These are phyloP conservation scores for Lithophane leautieri DNA, from an alignment of 2,888 invertebrate genomes.

Conservation along the genomic window DNA sequence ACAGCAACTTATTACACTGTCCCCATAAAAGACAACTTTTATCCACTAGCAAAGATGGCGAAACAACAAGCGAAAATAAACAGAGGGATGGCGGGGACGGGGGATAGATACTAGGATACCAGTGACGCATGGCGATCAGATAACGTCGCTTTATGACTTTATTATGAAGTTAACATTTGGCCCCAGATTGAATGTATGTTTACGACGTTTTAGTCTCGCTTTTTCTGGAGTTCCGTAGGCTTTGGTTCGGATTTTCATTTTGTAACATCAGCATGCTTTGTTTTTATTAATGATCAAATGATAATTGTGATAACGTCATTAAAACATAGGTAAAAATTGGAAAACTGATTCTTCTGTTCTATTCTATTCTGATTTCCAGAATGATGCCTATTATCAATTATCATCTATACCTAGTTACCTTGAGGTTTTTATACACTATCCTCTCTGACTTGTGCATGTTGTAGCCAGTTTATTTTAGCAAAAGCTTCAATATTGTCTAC, in stretches of 20 bases:
- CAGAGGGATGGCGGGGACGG: slow-evolving; percentile 30
- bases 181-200: slow-evolving; percentile 68
- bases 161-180: slow-evolving; percentile 74
- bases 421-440: background rate
- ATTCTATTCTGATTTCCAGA: too few species aligned
- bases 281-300: background rate
- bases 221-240: slow-evolving; percentile 58
- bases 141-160: slow-evolving; percentile 77
- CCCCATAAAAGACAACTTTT: slow-evolving; percentile 53
- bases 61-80: slow-evolving; percentile 63
- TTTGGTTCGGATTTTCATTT: background rate
- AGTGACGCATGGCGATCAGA: slow-evolving; percentile 78
- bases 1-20: slow-evolving; percentile 54
- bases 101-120: slow-evolving; percentile 63
- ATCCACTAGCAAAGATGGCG: slow-evolving; percentile 40
- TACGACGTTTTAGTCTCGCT: slow-evolving; percentile 62
- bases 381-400: background rate
- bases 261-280: background rate
- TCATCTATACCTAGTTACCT: background rate
- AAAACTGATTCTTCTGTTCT: too few species aligned
- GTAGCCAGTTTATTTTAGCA: background rate
- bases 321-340: background rate
- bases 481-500: background rate
- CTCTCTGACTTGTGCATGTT: background rate
- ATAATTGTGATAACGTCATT: background rate